phyloP scores from a whole-genome alignment of 2,888 invertebrate species.

The Nemurella pictetii region DNA sequence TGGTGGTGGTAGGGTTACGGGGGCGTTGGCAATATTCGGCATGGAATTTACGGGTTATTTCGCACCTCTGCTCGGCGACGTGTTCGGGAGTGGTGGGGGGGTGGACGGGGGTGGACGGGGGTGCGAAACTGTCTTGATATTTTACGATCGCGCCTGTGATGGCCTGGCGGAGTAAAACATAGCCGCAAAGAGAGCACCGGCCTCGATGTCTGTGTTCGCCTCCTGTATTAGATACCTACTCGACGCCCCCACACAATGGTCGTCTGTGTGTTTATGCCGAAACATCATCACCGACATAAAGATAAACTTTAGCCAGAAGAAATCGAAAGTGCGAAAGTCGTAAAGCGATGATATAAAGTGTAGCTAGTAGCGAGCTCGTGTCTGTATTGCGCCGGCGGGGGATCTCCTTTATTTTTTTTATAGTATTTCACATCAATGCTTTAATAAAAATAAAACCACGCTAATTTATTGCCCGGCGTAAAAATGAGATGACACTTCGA shows the following conservation, averaged over 20 bases:
- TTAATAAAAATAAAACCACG: conserved; percentile 8
- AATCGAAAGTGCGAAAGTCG: conserved; percentile 17
- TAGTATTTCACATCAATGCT: conserved; percentile 9
- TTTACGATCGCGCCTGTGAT: neutral
- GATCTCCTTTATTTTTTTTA: neutral
- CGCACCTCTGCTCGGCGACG: neutral
- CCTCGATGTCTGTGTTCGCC: neutral
- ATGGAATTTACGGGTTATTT: neutral
- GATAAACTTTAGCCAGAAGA: neutral
- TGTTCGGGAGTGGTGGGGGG: too few species aligned
- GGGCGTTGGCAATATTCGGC: neutral
- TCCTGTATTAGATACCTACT: neutral
- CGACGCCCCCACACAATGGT: neutral
- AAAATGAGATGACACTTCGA: conserved; percentile 9
- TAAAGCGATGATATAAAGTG: conserved; percentile 14
- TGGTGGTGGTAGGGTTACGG: too few species aligned
- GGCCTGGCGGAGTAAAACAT: neutral
- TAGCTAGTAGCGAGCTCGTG: neutral
- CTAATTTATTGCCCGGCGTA: conserved; percentile 5
- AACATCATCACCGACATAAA: neutral
- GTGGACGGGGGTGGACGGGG: too few species aligned
- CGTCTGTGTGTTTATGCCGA: neutral
- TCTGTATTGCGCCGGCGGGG: neutral
- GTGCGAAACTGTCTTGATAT: neutral
- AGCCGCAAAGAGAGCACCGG: neutral